Percentiles rank a stretch among this genome's conserved stretches.
phyloP scores from a whole-genome alignment of 2,797 vertebrate species.

The Aotus griseimembra region DNA sequence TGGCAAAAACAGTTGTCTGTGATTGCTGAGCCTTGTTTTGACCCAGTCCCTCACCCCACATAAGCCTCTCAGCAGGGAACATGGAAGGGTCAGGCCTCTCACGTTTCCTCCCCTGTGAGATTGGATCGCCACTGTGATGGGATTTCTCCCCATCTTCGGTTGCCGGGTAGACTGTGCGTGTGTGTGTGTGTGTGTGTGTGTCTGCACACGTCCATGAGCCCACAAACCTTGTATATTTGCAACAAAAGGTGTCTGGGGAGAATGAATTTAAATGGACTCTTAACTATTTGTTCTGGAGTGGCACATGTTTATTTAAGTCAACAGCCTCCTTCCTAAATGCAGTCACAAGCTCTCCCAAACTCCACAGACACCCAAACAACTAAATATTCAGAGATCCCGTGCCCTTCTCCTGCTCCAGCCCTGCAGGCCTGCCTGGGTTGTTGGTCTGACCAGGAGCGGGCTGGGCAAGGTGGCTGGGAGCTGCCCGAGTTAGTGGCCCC shows the following conservation, averaged over 20 bases:
- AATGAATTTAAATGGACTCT: conserved; percentile 8
- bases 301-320: conserved; percentile 2
- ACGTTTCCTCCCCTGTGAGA: not conserved
- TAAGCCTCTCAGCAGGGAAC: not conserved
- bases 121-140: not conserved
- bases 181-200: not conserved
- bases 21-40: not conserved
- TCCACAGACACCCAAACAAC: not conserved
- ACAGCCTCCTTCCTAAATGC: not conserved
- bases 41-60: not conserved
- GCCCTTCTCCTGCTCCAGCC: not conserved
- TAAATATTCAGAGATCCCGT: not conserved
- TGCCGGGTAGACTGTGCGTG: not conserved
- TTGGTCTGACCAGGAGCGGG: conserved; percentile 16
- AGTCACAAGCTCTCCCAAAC: not conserved
- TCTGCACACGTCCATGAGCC: no score
- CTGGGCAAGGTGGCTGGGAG: not conserved
- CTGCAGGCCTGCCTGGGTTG: not conserved
- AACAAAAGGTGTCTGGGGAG: not conserved
- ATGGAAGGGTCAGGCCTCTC: conserved; percentile 35
- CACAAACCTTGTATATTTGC: not conserved
- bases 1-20: conserved; percentile 58
- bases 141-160: not conserved
- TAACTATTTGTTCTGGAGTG: not conserved
- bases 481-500: not conserved